Evolutionary conservation across 1,140 invertebrate genomes (phyloP), one percentile per base, ranked within the genome.

Genomic region (Plectrocnemia conspersa): DNA sequence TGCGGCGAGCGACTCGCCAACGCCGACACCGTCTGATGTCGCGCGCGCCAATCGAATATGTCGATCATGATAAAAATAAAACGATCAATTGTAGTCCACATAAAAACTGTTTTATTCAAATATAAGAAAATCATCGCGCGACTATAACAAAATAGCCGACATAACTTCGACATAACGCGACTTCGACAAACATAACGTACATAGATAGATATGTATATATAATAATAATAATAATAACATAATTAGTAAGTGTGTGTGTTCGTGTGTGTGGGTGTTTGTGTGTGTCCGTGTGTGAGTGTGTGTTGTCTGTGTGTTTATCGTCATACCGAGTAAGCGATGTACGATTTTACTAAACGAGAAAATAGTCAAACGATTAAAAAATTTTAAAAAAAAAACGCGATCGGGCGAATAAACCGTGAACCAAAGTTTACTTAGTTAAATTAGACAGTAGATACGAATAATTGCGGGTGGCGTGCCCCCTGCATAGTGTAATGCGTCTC

Each of bases 291-390:
- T n/a, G n/a, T n/a, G n/a, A n/a, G n/a, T n/a, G n/a, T n/a, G n/a
- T n/a, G n/a, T n/a, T n/a, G n/a, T n/a, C n/a, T n/a, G n/a, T n/a
- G n/a, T n/a, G n/a, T n/a, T n/a, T n/a, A n/a, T n/a, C n/a, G n/a
- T n/a, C n/a, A n/a, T n/a, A n/a, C n/a, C n/a, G 73, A 76, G 70
- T 70, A 72, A 60, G 61, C 58, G 52, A 76, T 75, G 72, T 72
- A 72, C 71, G 71, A 74, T n/a, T n/a, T n/a, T n/a, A n/a, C n/a
- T n/a, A 70, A 68, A 73, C 69, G 68, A 67, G 69, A 76, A 74
- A 74, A 75, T 73, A 74, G 72, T 74, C 71, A 75, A 74, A 63
- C 61, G 47, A 63, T 73, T 74, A 64, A 75, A 76, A n/a, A n/a
- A n/a, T n/a, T n/a, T n/a, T n/a, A n/a, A n/a, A n/a, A n/a, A n/a